These are phyloP conservation scores for Meda fulgida DNA, from an alignment of 2,797 vertebrate genomes.

Conservation along the genomic window DNA sequence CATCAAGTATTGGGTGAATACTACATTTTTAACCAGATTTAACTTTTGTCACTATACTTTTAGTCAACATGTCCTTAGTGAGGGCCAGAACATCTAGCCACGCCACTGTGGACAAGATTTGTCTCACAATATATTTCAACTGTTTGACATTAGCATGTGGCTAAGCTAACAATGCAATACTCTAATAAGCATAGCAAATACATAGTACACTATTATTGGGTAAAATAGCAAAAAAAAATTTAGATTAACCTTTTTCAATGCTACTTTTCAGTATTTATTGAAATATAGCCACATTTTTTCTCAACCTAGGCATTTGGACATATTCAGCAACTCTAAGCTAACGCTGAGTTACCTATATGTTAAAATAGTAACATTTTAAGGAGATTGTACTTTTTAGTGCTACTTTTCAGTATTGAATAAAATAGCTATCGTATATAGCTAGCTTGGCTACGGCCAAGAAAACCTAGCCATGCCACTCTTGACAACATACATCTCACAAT, in stretches of 20 bases:
- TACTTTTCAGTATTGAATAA: not conserved
- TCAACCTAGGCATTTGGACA: not conserved
- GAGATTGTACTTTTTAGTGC: not conserved
- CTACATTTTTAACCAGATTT: no score
- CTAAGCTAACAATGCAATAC: not conserved
- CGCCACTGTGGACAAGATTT: not conserved
- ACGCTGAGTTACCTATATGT: not conserved
- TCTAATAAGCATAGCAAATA: not conserved
- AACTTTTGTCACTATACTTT: no score
- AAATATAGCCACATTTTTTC: not conserved
- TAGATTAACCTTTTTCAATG: not conserved
- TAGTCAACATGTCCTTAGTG: no score
- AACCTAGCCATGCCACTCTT: not conserved
- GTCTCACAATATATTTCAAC: not conserved
- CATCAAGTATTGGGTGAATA: no score
- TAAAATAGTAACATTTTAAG: not conserved
- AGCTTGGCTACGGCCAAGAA: not conserved
- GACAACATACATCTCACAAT: not conserved
- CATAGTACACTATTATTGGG: not conserved
- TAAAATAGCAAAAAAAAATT: not conserved
- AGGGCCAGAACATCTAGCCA: no score
- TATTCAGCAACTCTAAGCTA: not conserved
- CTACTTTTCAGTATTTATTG: not conserved
- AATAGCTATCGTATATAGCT: not conserved
- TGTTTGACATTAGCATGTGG: not conserved